These are phyloP conservation scores for Campylomormyrus tamandua DNA, from an alignment of 2,113 vertebrate species.

Conservation along the genomic window DNA sequence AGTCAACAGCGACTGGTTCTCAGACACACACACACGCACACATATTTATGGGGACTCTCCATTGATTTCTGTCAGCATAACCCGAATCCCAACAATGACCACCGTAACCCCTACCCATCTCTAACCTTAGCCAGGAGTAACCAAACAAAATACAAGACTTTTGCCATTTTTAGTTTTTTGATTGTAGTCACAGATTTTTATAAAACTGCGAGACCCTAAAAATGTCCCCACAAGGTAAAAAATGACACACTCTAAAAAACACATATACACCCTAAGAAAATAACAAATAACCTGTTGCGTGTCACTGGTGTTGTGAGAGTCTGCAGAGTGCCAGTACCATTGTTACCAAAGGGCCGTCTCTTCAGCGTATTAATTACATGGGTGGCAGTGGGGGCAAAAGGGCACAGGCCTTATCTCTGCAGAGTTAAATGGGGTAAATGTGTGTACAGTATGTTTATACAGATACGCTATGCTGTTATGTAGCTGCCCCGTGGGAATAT, in stretches of 20 bases:
- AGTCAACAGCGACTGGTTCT: background rate
- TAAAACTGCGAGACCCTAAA: background rate
- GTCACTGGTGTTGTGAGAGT: background rate
- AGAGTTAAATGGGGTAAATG: background rate
- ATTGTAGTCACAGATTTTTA: background rate
- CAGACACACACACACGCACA: background rate
- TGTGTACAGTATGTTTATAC: background rate
- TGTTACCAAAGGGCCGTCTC: background rate
- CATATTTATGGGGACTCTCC: background rate
- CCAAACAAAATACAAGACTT: background rate
- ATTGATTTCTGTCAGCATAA: background rate
- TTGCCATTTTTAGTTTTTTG: background rate
- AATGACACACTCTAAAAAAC: background rate
- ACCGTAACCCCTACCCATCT: background rate
- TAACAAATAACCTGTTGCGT: background rate
- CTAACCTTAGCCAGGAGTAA: background rate
- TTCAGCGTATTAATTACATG: background rate
- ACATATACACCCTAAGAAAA: background rate
- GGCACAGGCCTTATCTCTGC: background rate
- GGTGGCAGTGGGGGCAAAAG: background rate
- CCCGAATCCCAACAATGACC: background rate
- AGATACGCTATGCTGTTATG: background rate
- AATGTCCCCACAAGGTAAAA: background rate
- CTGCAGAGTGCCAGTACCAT: background rate
- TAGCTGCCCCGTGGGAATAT: background rate